A percentile compares a stretch with the other conserved stretches of the same genome.
Conservation (phyloP, 2,113 vertebrate species). For the Chascanopsetta lugubris region DNA sequence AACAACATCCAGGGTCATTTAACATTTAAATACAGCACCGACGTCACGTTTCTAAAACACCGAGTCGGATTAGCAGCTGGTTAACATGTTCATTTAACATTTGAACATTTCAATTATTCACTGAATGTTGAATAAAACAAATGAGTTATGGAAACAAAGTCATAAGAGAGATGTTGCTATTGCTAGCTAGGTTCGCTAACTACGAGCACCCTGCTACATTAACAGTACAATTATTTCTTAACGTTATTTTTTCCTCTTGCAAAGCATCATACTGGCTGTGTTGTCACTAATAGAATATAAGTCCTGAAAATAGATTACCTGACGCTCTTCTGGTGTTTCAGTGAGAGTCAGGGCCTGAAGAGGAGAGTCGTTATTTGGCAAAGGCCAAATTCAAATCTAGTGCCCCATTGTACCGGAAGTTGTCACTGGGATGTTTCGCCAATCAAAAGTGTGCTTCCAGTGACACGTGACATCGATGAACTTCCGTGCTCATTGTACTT, state of each 20-base stretch:
- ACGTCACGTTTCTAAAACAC: not conserved
- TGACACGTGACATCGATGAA: not conserved
- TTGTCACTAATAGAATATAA: not conserved
- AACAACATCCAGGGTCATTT: not conserved
- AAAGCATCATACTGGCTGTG: not conserved
- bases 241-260: not conserved
- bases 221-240: no score
- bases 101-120: not conserved
- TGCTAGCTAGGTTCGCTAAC: not conserved
- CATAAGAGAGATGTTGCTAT: not conserved
- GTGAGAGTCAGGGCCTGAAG: no score
- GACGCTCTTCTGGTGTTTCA: not conserved
- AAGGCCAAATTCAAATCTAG: constrained; percentile 42
- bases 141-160: not conserved
- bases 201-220: constrained; percentile 23
- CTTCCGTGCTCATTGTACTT: no score
- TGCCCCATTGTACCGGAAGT: constrained; percentile 28
- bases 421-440: constrained; percentile 23
- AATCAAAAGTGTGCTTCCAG: constrained; percentile 3
- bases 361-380: not conserved
- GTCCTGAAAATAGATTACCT: not conserved
- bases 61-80: not conserved
- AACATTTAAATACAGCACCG: constrained; percentile 19
- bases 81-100: not conserved
- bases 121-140: not conserved